phyloP scores from a whole-genome alignment of 1,140 invertebrate species.

The Charaxes varanes region DNA sequence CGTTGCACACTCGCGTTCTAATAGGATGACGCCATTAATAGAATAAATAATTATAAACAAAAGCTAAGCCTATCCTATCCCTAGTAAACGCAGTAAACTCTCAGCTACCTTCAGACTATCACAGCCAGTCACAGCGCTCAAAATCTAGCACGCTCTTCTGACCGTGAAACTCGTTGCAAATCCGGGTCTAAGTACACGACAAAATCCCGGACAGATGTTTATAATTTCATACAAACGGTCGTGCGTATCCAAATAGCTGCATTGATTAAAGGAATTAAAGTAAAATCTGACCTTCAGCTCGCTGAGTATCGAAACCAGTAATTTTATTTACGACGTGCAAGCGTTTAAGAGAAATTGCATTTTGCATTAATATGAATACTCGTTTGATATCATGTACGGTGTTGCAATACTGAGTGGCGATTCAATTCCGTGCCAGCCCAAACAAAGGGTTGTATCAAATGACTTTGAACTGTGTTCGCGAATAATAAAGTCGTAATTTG shows the following conservation, averaged over 20 bases:
- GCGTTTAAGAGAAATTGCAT: constrained; percentile 73
- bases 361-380: constrained; percentile 73
- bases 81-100: too few relatives aligned
- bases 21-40: too few relatives aligned
- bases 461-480: constrained; percentile 28
- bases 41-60: too few relatives aligned
- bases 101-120: too few relatives aligned
- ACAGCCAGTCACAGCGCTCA: too few relatives aligned
- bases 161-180: too few relatives aligned
- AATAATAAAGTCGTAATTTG: constrained; percentile 41
- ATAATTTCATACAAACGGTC: too few relatives aligned
- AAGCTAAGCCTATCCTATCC: too few relatives aligned
- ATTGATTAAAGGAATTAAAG: constrained; percentile 6
- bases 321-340: constrained; percentile 74
- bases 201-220: too few relatives aligned
- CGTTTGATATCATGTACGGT: constrained; percentile 69
- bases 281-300: constrained; percentile 39
- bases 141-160: too few relatives aligned
- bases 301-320: constrained; percentile 48
- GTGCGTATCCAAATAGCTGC: constrained; percentile 7
- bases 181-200: too few relatives aligned
- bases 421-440: constrained; percentile 23
- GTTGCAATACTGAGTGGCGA: constrained; percentile 59
- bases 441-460: constrained; percentile 20
- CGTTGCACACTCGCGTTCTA: too few relatives aligned